A percentile compares a stretch with the other conserved stretches of the same genome.
Conservation (phyloP, 2,113 vertebrate species). For the Pantherophis guttatus region DNA sequence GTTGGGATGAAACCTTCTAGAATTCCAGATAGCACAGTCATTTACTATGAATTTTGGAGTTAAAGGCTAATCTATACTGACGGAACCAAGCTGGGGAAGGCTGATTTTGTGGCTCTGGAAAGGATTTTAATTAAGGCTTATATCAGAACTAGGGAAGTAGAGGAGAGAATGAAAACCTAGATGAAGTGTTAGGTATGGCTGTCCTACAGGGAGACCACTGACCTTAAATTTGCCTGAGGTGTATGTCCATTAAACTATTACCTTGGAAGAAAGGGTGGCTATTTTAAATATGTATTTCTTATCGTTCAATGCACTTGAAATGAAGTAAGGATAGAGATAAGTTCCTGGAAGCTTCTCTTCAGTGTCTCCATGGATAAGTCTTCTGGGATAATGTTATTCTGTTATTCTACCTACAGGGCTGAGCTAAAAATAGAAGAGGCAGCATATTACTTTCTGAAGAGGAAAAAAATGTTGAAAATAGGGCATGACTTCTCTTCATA, state of each 20-base stretch:
- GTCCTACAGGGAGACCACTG: background rate
- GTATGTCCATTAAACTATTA: slow-evolving; percentile 6
- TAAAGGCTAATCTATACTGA: background rate
- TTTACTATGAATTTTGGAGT: background rate
- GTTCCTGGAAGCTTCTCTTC: background rate
- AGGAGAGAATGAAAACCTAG: background rate
- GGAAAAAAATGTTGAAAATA: background rate
- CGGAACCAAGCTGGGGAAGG: background rate
- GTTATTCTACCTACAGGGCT: slow-evolving; percentile 8
- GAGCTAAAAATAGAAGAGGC: slow-evolving; percentile 36
- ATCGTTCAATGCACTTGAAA: background rate
- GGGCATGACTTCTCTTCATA: background rate
- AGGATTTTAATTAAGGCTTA: background rate
- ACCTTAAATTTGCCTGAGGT: slow-evolving; percentile 10
- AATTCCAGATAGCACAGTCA: background rate
- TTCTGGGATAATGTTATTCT: background rate
- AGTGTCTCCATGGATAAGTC: slow-evolving; percentile 32
- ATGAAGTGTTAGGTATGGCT: background rate
- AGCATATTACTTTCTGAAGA: accelerated
- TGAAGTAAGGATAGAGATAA: background rate
- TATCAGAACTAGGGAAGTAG: background rate
- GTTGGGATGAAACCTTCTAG: background rate
- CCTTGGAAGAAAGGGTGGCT: background rate
- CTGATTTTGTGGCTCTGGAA: background rate
- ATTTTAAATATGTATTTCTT: slow-evolving; percentile 30